Evolutionary conservation across 2,797 vertebrate genomes (phyloP).

Genomic region (Uromys caudimaculatus): DNA sequence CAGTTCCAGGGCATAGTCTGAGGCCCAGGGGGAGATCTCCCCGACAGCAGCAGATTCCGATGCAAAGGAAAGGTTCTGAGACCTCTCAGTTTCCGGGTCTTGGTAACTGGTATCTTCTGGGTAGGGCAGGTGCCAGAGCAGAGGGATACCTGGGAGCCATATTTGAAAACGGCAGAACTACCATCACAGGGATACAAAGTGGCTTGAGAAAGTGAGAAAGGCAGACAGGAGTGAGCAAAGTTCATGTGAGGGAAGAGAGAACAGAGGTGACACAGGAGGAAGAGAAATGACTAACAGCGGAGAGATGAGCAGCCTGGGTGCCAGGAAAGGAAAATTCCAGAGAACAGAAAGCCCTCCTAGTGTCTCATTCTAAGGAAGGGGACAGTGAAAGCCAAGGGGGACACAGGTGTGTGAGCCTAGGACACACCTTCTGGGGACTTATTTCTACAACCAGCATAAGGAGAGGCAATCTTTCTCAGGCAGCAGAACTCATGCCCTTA

Average conservation of each 20-base stretch:
- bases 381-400: background rate
- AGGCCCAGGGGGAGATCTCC: background rate
- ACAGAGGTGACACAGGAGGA: background rate
- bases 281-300: background rate
- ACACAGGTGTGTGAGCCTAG: background rate
- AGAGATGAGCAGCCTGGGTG: background rate
- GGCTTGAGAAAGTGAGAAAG: background rate
- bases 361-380: background rate
- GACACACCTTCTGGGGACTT: background rate
- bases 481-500: background rate
- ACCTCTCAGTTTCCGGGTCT: background rate
- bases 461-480: background rate
- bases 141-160: background rate
- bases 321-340: background rate
- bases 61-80: background rate
- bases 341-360: background rate
- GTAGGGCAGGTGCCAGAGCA: background rate
- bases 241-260: background rate
- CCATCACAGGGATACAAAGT: background rate
- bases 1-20: background rate
- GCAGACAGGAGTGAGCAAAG: background rate
- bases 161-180: background rate
- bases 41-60: rapidly evolving
- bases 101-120: background rate
- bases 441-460: background rate